Evolutionary conservation across 2,888 invertebrate genomes (phyloP), one percentile per base, ranked within the genome.

Genomic region (Diarsia dahlii): DNA sequence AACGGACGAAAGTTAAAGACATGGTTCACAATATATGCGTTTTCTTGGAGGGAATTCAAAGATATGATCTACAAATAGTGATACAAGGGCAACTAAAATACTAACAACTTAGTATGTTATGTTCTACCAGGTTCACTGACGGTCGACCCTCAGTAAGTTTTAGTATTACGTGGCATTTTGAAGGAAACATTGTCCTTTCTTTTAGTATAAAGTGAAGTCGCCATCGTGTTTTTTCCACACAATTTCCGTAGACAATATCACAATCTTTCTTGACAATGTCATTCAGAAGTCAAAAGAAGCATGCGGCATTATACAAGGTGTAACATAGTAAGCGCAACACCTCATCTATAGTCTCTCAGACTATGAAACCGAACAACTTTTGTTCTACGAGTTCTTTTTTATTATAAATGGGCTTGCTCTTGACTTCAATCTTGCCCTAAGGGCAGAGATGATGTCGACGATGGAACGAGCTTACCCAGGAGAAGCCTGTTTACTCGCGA

Each of bases 1-100:
- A 20, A 75, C 3, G 2, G 4, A 34, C 52, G 50, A 54, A 64
- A 68, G 3, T 3, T 34, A 50, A 46, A 54, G 3, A 52, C 39
- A 48, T 52, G 60, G 39, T 50, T 56, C 10, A 54, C 46, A 46
- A 75, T 58, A 12, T 39, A 64, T 68, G 9, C 15, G 10, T 28
- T 56, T 23, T 64, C 0, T 45, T 63, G 63, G 63, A 63, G 63
- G 63, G 63, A 63, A n/a, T 63, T 63, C n/a, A 2, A n/a, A 63
- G 45, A 63, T 45, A 63, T n/a, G 45, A 45, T 45, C n/a, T 63
- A 63, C 8, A 39, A 39, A 39, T 62, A 60, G 9, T 52, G n/a
- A 52, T 20, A 15, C 2, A 58, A 20, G 20, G 10, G 12, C 2
- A 39, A 39, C 62, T 39, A 62, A n/a, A 20, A 39, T 20, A 39